phyloP scores from a whole-genome alignment of 2,888 invertebrate genomes.

The Acleris sparsana region DNA sequence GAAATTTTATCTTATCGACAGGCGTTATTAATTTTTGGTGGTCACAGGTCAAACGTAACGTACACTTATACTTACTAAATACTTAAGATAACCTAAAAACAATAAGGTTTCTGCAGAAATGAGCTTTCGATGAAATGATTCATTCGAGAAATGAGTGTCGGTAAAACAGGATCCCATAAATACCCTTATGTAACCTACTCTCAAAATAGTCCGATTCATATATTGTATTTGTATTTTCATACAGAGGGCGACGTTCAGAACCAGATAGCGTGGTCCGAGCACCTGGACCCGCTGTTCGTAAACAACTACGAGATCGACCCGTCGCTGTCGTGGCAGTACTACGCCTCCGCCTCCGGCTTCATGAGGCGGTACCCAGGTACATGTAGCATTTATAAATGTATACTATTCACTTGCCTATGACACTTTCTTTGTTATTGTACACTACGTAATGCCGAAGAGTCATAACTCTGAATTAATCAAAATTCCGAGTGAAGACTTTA shows the following conservation, averaged over 20 bases:
- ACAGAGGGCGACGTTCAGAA: conserved; percentile 92
- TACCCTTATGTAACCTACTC: neutral
- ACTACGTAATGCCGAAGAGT: too few relatives aligned
- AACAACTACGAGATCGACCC: conserved; percentile 96
- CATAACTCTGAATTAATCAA: too few relatives aligned
- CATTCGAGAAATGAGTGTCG: too few relatives aligned
- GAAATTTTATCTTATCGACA: too few relatives aligned
- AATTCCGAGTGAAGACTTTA: too few relatives aligned
- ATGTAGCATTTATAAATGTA: neutral
- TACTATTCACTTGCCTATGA: conserved; percentile 1
- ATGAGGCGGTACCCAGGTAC: conserved; percentile 96
- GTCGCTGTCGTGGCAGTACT: conserved; percentile 98
- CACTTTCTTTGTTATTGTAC: conserved; percentile 1
- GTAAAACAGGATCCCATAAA: too few relatives aligned
- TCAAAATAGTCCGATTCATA: neutral
- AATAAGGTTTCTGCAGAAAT: too few relatives aligned
- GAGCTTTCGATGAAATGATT: too few relatives aligned
- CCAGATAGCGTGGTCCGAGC: conserved; percentile 97
- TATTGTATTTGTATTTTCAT: conserved; percentile 23
- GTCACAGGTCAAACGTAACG: too few relatives aligned
- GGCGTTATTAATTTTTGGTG: too few relatives aligned
- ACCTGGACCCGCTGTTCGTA: conserved; percentile 93
- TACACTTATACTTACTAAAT: too few relatives aligned
- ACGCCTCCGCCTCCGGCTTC: conserved; percentile 97
- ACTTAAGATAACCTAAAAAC: too few relatives aligned